Evolutionary conservation across 2,888 invertebrate species (phyloP), one percentile per base, ranked within the genome.

Genomic region (Yponomeuta malinellus): DNA sequence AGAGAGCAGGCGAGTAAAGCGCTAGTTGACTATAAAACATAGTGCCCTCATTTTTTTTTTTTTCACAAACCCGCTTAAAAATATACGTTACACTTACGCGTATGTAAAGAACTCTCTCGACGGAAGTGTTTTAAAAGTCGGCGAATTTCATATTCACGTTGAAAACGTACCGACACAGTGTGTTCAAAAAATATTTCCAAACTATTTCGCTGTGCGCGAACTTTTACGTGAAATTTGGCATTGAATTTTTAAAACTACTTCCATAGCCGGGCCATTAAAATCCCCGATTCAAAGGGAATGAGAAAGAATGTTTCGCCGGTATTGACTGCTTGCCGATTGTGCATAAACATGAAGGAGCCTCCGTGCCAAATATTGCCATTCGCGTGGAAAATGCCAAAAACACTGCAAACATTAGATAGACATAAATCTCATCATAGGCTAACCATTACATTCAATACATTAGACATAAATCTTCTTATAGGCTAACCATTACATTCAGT

Each of bases 101-200:
- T 75, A 74, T 76, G 66, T 52, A 65, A 63, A 52, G 72, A 33
- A 48, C 72, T 10, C 33, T 1, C 37, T 71, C 52, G 5, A 48
- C 31, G 63, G 37, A 65, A 31, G 68, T 71, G 64, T 80, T 78
- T 82, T 81, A 83, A 84, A 84, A 79, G 80, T 81, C 75, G 72
- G 33, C 48, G 15, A 74, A 68, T 68, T 48, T 68, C 52, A 78
- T 82, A 81, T 83, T 78, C 79, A 81, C 79, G 80, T 83, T 79
- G 81, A 82, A 84, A 59, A 83, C 81, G 78, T 81, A 82, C 80
- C 78, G 82, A 84, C 83, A 83, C 83, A 83, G 78, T 81, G 78
- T 77, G 70, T 76, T 77, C 76, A 72, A 81, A 80, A 79, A 79
- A 12, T 2, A 15, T 59, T 65, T 12, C 43, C 79, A 78, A 77